A percentile compares a stretch with the other conserved stretches of the same genome.
These are phyloP conservation scores for Platycheirus albimanus DNA, from an alignment of 2,888 invertebrate species.

Conservation along the genomic window DNA sequence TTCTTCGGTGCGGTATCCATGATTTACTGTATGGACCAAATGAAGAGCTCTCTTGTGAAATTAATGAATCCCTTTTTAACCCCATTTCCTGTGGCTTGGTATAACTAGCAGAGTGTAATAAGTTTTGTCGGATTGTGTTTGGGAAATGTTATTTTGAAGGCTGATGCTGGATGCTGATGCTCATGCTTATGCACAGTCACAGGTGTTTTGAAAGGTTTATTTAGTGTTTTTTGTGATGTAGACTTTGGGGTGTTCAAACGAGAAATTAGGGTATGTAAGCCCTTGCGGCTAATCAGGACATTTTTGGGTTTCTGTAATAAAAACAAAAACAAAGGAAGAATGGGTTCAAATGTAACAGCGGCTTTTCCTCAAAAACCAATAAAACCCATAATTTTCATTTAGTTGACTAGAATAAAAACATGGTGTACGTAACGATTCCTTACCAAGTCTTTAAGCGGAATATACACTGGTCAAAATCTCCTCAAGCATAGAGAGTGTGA, in stretches of 20 bases:
- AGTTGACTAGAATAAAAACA: no score
- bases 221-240: slow-evolving; percentile 26
- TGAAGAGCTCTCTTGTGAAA: slow-evolving; percentile 56
- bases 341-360: no score
- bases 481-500: no score
- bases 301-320: slow-evolving; percentile 29
- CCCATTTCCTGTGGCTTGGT: slow-evolving; percentile 32
- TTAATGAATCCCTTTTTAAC: slow-evolving; percentile 64
- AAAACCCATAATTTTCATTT: no score
- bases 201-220: slow-evolving; percentile 58
- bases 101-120: slow-evolving; percentile 44
- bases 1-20: slow-evolving; percentile 33
- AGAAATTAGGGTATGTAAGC: background rate
- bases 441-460: no score
- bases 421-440: no score
- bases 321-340: no score
- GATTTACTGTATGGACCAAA: slow-evolving; percentile 60
- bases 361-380: no score
- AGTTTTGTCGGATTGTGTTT: slow-evolving; percentile 45
- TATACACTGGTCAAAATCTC: no score
- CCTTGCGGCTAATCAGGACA: slow-evolving; percentile 48
- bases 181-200: slow-evolving; percentile 18
- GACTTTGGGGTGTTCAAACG: background rate
- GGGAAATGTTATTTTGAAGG: slow-evolving; percentile 52
- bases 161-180: no score